Evolutionary conservation across 1,140 invertebrate species (phyloP), one percentile per base, ranked within the genome.

Genomic region (Zaprionus ornatus): DNA sequence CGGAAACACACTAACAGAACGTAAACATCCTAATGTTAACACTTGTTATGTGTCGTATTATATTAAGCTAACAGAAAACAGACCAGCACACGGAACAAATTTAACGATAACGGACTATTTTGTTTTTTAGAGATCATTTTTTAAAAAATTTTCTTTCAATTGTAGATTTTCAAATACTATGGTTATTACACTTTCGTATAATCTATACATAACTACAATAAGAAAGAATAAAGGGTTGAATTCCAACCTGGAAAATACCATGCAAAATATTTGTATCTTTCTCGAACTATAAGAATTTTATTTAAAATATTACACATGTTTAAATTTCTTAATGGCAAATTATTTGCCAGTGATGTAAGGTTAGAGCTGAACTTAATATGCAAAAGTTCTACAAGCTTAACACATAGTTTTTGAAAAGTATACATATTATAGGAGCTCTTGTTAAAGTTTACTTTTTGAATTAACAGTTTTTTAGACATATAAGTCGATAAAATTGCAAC

Each of bases 401-500:
- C n/a, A 37, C n/a, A n/a, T 17, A 45, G 13, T 40, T 40, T 5
- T 45, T 9, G 40, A 45, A 45, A 45, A 9, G n/a, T 17, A 17
- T 17, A 17, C n/a, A 48, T 2, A 1, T 48, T 48, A 21, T 23
- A 50, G 45, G 19, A 48, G 45, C 45, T 40, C 37, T 40, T 48
- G 45, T 19, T 48, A 19, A 48, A 48, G 17, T 21, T 48, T 12
- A 32, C 45, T 7, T 17, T 35, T 63, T 23, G 1, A 62, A 62
- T 62, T 50, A 50, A 32, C 15, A 13, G 19, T 29, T 29, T 23
- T 52, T 52, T 63, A 25, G 13, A 17, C 56, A 35, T 52, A 12
- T 25, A 57, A 57, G 23, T 17, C n/a, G n/a, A 48, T 57, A 59
- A 48, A 67, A 65, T 55, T 55, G 3, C 12, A 40, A 9, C 5